phyloP scores from a whole-genome alignment of 2,888 invertebrate genomes.

The Prosapia bicincta region DNA sequence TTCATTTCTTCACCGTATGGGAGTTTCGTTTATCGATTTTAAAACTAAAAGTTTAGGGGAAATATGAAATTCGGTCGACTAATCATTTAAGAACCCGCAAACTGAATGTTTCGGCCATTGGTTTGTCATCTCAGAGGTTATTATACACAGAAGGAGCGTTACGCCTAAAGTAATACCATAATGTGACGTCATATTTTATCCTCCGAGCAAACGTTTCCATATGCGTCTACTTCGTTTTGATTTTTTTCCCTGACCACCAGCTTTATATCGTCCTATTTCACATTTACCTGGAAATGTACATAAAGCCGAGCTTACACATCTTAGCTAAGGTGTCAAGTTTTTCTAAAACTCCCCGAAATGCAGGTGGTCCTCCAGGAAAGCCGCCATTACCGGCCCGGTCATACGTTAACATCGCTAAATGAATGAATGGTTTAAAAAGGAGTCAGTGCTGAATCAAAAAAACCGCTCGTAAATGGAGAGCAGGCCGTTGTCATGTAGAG shows the following conservation, averaged over 20 bases:
- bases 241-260: background rate
- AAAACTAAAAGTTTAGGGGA: no score
- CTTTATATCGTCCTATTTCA: background rate
- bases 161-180: no score
- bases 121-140: no score
- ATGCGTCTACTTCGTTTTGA: background rate
- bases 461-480: background rate
- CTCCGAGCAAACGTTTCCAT: background rate
- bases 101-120: no score
- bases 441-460: background rate
- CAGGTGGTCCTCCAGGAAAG: background rate
- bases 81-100: no score
- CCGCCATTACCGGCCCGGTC: background rate
- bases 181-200: no score
- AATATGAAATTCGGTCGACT: no score
- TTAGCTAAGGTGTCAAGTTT: background rate
- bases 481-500: background rate
- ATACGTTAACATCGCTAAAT: background rate
- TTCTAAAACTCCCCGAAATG: background rate
- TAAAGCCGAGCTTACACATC: background rate
- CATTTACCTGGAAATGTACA: background rate
- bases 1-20: no score
- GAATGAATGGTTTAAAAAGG: background rate
- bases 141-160: no score
- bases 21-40: no score